Evolutionary conservation across 2,113 vertebrate species (phyloP).

Genomic region (Delphinus delphis): DNA sequence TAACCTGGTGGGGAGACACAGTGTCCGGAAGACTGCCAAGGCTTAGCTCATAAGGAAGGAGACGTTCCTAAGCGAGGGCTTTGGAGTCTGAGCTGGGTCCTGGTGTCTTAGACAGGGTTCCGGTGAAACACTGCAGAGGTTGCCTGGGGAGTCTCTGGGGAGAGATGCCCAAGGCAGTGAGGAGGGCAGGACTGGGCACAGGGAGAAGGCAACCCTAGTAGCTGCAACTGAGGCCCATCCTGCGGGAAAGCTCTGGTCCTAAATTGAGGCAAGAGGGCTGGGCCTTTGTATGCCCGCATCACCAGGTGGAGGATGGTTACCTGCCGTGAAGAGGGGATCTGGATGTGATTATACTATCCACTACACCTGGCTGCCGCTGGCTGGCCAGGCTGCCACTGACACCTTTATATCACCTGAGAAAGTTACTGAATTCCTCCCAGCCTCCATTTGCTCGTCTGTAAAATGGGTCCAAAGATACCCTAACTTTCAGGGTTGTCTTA

Average conservation of each 20-base stretch:
- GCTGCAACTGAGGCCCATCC: neutral
- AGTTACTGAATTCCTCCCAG: neutral
- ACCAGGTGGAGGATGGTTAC: neutral
- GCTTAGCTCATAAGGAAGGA: rapidly evolving
- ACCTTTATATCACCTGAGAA: neutral
- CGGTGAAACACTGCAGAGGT: neutral
- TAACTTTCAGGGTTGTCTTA: neutral
- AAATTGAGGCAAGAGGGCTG: neutral
- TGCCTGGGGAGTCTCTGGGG: no score
- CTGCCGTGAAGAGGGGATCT: rapidly evolving
- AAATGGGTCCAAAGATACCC: neutral
- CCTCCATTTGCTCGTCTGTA: neutral
- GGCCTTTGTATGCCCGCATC: neutral
- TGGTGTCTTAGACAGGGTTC: neutral
- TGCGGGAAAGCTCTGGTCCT: neutral
- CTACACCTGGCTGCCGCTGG: neutral
- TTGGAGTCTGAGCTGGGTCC: neutral
- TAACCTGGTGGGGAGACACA: neutral
- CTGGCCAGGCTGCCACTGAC: no score
- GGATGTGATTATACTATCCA: neutral
- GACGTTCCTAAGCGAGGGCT: neutral
- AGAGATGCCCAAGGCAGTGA: neutral
- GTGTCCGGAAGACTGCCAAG: neutral
- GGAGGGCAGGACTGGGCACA: neutral
- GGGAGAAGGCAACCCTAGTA: neutral